Conservation (phyloP, 2,113 vertebrate species). For the Campylorhamphus procurvoides region DNA sequence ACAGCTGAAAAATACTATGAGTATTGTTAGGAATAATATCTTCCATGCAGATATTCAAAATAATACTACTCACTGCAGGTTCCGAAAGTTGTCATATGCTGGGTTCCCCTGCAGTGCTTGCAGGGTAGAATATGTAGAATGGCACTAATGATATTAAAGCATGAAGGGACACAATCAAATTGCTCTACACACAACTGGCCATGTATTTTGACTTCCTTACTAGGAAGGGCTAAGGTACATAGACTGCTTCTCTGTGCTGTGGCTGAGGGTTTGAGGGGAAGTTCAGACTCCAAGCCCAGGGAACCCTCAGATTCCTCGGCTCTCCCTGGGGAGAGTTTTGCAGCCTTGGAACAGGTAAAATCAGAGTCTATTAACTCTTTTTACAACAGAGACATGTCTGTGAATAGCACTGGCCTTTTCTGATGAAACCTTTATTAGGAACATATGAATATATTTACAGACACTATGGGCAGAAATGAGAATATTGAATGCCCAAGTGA, state of each 20-base stretch:
- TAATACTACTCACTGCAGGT: background rate
- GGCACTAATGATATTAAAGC: background rate
- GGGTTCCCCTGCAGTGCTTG: background rate
- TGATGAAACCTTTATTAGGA: background rate
- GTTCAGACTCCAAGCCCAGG: background rate
- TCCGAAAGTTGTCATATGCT: background rate
- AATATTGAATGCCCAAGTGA: background rate
- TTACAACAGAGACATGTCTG: background rate
- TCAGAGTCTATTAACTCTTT: background rate
- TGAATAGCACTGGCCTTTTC: background rate
- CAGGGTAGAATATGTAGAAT: background rate
- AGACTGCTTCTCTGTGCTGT: background rate
- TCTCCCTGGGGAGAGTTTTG: background rate
- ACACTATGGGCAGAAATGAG: background rate
- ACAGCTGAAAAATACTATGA: background rate
- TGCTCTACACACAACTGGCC: background rate
- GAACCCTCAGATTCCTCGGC: background rate
- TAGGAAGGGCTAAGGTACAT: fast-evolving
- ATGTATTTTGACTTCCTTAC: background rate
- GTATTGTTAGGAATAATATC: background rate
- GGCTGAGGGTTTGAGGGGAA: background rate
- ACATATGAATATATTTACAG: background rate
- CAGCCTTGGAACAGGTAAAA: background rate
- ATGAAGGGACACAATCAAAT: background rate
- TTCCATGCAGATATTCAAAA: background rate